Evolutionary conservation across 2,113 vertebrate species (phyloP).

Genomic region (Gracilinanus agilis): DNA sequence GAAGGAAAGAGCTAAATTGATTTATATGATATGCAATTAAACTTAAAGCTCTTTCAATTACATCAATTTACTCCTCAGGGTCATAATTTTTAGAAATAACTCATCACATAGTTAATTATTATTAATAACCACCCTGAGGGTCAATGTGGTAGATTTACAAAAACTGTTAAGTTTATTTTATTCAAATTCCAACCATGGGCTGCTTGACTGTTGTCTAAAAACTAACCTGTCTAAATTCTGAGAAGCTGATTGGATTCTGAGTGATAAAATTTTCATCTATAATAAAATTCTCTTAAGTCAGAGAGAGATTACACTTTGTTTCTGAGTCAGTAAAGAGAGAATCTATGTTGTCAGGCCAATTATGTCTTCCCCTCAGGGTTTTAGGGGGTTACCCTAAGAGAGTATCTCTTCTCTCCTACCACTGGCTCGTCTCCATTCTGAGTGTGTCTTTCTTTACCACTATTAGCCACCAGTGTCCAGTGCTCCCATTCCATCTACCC

Average conservation of each 20-base stretch:
- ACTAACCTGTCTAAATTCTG: background rate
- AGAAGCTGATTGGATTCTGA: background rate
- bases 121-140: slow-evolving; percentile 53
- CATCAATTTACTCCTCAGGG: slow-evolving; percentile 39
- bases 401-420: background rate
- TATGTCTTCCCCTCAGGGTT: background rate
- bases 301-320: slow-evolving; percentile 50
- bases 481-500: background rate
- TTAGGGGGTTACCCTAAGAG: background rate
- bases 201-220: background rate
- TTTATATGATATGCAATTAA: slow-evolving; percentile 45
- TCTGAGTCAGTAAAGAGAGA: background rate
- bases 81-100: slow-evolving; percentile 58
- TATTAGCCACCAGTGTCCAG: background rate
- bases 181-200: background rate
- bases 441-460: background rate
- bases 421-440: background rate
- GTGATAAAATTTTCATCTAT: background rate
- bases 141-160: slow-evolving; percentile 17
- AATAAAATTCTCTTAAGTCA: slow-evolving; percentile 22
- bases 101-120: slow-evolving; percentile 64
- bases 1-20: slow-evolving; percentile 15
- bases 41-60: slow-evolving; percentile 41
- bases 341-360: background rate
- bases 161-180: slow-evolving; percentile 58